Base-by-base conservation (phyloP, 2,113 vertebrate species). In the Anarhynchus alexandrinus region DNA sequence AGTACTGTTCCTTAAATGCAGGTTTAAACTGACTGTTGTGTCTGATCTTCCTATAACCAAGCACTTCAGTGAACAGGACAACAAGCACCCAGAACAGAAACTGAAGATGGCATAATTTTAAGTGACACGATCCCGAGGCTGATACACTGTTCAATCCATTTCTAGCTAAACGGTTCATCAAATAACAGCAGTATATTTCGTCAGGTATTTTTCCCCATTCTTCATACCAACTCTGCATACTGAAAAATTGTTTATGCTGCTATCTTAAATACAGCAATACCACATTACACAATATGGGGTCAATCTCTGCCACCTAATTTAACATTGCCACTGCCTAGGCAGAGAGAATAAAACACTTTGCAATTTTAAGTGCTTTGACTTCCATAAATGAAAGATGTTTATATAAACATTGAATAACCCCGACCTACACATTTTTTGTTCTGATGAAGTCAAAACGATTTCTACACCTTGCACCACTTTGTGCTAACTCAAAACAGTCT, bases 61-160 rank as follows among this genome's bases (percentile, higher is more conserved):
- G 97, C 90, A 83, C 94, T 95, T 95, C 59, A 94, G 97, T 88
- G 95, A 87, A 12, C 27, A 38, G 86, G 36, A 82, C 93, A 66
- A 90, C 27, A 54, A 96, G 93, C 88, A 95, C 90, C 81, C 30
- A 9, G 71, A 84, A 78, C 36, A 78, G 72, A 66, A 87, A 85
- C 34, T 4, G 36, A 79, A 76, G 25, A 40, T 3, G 22, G 30
- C 22, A n/a, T 34, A 72, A 18, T 38, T 52, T 61, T 5, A 10
- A 11, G 57, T 32, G 69, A 62, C 5, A 8, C 0, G 0, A 45
- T n/a, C 69, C 64, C 79, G 2, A 10, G 22, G 40, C 1, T 61
- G 84, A 16, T 3, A 11, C 17, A 4, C 16, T 2, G 6, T 34
- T n/a, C 1, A 1, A 65, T 8, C 34, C 54, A 19, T 3, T 34